Conservation (phyloP, 2,113 vertebrate species). For the Channa argus region DNA sequence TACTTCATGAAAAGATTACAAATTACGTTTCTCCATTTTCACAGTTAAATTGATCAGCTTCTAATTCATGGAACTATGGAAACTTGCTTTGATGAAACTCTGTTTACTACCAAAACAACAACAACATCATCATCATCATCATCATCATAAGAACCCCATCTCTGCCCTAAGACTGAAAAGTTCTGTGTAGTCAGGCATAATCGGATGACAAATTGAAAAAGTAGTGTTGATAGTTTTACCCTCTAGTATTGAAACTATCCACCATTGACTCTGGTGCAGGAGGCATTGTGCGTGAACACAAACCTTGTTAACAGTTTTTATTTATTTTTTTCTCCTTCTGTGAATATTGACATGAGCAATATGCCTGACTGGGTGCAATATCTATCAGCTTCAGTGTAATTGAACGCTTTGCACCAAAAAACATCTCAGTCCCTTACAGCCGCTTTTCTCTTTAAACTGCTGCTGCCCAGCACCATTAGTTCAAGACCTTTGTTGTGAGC, state of each 20-base stretch:
- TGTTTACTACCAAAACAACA: no score
- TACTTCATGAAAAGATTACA: not conserved
- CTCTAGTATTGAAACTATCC: slow-evolving; percentile 35
- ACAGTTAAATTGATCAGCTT: no score
- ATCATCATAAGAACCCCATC: not conserved
- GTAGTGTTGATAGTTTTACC: slow-evolving; percentile 37
- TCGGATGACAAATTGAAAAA: slow-evolving; percentile 61
- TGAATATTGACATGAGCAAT: slow-evolving; percentile 43
- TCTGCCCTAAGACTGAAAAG: slow-evolving; percentile 6
- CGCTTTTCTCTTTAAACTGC: not conserved
- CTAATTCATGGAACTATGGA: no score
- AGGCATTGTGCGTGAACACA: slow-evolving; percentile 58
- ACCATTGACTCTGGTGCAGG: slow-evolving; percentile 50
- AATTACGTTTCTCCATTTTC: not conserved
- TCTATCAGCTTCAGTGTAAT: slow-evolving; percentile 13
- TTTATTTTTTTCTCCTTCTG: slow-evolving; percentile 2
- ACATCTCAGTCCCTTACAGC: not conserved
- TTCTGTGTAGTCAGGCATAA: slow-evolving; percentile 33
- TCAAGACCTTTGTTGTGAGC: slow-evolving; percentile 7
- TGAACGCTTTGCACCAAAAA: slow-evolving; percentile 24
- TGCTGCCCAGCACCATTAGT: slow-evolving; percentile 8
- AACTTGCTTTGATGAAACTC: no score
- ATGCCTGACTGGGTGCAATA: slow-evolving; percentile 4
- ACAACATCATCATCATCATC: no score
- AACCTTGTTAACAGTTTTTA: slow-evolving; percentile 60